phyloP scores from a whole-genome alignment of 2,797 vertebrate genomes.

The Micrastur ruficollis region DNA sequence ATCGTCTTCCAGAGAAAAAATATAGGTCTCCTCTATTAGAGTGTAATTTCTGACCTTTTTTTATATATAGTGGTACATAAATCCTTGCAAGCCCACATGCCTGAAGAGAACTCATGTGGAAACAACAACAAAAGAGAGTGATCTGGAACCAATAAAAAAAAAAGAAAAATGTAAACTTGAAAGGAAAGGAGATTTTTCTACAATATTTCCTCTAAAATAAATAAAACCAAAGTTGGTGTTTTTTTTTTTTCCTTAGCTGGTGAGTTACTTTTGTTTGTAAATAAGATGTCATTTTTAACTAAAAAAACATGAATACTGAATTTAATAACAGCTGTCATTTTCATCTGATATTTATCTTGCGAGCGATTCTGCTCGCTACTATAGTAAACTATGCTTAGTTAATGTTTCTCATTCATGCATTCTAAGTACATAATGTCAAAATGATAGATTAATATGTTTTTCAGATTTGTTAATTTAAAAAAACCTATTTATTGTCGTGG shows the following conservation, averaged over 20 bases:
- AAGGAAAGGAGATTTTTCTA: not conserved
- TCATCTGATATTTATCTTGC: not conserved
- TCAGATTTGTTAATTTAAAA: not conserved
- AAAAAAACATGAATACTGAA: not conserved
- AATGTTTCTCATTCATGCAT: not conserved
- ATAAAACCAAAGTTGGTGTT: not conserved
- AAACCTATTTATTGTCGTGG: accelerated
- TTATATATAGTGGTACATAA: not conserved
- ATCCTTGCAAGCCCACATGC: not conserved
- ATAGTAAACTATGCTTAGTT: not conserved
- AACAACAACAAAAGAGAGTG: not conserved
- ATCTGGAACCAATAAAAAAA: not conserved
- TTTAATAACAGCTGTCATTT: not conserved
- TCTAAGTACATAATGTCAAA: not conserved
- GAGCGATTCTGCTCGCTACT: not conserved
- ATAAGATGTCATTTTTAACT: not conserved
- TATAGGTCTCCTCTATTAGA: accelerated
- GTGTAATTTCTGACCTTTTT: not conserved
- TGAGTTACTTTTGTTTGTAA: not conserved
- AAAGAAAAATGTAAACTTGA: not conserved
- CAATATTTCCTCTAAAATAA: not conserved
- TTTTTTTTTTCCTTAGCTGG: not conserved
- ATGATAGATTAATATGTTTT: not conserved
- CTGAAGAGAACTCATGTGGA: not conserved
- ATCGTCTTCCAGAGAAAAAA: not conserved